Conservation (phyloP, 2,797 vertebrate species). For the Phyllotis vaccarum region DNA sequence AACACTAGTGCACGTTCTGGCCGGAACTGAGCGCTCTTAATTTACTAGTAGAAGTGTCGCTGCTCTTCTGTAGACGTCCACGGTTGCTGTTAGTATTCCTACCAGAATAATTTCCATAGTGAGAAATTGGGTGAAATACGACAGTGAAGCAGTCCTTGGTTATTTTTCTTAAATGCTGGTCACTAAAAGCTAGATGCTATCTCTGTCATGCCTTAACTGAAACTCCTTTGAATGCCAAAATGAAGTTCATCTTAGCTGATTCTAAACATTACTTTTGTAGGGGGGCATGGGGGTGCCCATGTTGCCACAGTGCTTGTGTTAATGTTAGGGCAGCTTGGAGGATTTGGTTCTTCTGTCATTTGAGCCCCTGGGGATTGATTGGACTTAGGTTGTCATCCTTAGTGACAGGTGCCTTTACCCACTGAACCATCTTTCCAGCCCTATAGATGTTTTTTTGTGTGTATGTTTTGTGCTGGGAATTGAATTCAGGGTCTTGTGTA, state of each 20-base stretch:
- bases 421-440: neutral
- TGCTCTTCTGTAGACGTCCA: neutral
- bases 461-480: neutral
- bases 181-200: neutral
- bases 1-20: constrained; percentile 1
- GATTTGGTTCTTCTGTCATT: neutral
- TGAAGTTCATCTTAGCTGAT: constrained; percentile 7
- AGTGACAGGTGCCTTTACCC: neutral
- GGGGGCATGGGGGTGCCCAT: neutral
- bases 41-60: neutral
- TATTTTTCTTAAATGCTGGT: neutral
- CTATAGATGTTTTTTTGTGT: neutral
- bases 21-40: neutral
- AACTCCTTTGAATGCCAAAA: constrained; percentile 11
- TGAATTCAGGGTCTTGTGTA: neutral
- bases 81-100: neutral
- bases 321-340: neutral
- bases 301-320: neutral
- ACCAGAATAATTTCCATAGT: constrained; percentile 22
- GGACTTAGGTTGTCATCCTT: neutral
- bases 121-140: constrained; percentile 32
- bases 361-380: neutral
- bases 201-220: constrained; percentile 37
- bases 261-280: neutral
- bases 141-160: neutral